Percentiles rank a stretch among this genome's conserved stretches.
Evolutionary conservation across 1,140 invertebrate genomes (phyloP).

Genomic region (Drosophila melanogaster): Release_6_plus_ISO1_MT NT_033777.3:8232001-8232500

Average conservation of each 20-base stretch:
- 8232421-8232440: neutral
- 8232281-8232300: neutral
- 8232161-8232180: conserved; percentile 2
- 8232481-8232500: too few relatives aligned
- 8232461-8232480: conserved; percentile 3
- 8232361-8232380: too few relatives aligned
- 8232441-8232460: neutral
- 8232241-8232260: neutral
- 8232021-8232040: neutral
- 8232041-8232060: neutral
- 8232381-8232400: too few relatives aligned
- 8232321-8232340: neutral
- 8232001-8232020: neutral
- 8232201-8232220: neutral
- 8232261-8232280: neutral
- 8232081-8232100: too few relatives aligned
- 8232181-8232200: conserved; percentile 4
- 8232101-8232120: too few relatives aligned
- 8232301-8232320: neutral
- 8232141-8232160: conserved; percentile 2
- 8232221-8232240: conserved; percentile 1
- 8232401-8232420: neutral
- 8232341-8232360: too few relatives aligned
- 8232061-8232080: neutral
- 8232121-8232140: neutral